phyloP scores from a whole-genome alignment of 2,797 vertebrate species.

The Etheostoma nigrum region DNA sequence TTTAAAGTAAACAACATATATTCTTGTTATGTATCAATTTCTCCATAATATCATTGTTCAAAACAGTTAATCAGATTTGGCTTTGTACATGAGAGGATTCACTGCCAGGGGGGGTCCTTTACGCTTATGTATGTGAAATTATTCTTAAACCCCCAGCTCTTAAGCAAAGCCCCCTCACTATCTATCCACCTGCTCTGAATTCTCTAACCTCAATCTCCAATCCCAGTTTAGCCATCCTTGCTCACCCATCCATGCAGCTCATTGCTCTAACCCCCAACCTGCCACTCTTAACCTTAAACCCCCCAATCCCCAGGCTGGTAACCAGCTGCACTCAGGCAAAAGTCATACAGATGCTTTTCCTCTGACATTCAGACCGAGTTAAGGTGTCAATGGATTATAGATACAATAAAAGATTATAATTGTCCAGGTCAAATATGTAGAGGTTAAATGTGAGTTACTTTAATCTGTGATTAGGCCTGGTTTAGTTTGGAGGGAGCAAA shows the following conservation, averaged over 20 bases:
- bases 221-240: slow-evolving; percentile 48
- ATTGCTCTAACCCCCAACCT: slow-evolving; percentile 46
- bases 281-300: slow-evolving; percentile 34
- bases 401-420: no score
- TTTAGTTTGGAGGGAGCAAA: slow-evolving; percentile 4
- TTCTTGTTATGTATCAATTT: slow-evolving; percentile 1
- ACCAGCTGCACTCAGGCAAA: slow-evolving; percentile 7
- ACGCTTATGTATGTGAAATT: slow-evolving; percentile 20
- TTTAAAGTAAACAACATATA: background rate
- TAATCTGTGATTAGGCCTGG: background rate
- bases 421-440: background rate
- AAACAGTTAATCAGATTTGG: slow-evolving; percentile 24
- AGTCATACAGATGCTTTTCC: slow-evolving; percentile 8
- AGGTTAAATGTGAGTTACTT: background rate
- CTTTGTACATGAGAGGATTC: slow-evolving; percentile 13
- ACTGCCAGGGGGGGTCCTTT: background rate
- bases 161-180: background rate
- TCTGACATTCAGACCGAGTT: slow-evolving; percentile 16
- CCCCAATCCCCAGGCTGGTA: slow-evolving; percentile 50
- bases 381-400: background rate
- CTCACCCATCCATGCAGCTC: slow-evolving; percentile 48
- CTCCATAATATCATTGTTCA: slow-evolving; percentile 11
- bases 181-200: slow-evolving; percentile 59
- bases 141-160: slow-evolving; percentile 40
- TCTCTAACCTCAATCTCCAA: slow-evolving; percentile 59